Conservation (phyloP, 1,140 invertebrate species). For the Brachystomella parvula region DNA sequence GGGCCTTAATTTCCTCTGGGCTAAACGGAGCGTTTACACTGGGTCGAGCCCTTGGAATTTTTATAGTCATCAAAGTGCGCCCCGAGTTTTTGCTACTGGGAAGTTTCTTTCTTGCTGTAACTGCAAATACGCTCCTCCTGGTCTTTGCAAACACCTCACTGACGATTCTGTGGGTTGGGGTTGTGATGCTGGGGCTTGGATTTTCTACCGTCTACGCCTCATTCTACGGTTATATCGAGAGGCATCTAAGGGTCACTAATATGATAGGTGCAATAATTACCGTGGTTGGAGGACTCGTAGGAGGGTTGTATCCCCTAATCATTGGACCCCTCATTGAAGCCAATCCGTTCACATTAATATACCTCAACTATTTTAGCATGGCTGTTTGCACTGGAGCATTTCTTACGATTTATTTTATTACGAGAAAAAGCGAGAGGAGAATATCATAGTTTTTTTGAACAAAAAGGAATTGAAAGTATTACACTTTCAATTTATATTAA, state of each 20-base stretch:
- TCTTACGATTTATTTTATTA: not conserved
- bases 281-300: not conserved
- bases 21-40: not conserved
- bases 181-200: conserved; percentile 14
- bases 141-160: not conserved
- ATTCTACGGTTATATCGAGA: conserved; percentile 18
- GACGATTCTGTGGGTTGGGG: not conserved
- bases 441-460: no score
- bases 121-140: not conserved
- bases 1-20: not conserved
- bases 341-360: conserved; percentile 5
- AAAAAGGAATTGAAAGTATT: no score
- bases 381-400: not conserved
- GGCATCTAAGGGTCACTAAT: conserved; percentile 10
- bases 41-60: conserved; percentile 8
- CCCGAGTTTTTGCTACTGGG: conserved; percentile 10
- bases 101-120: conserved; percentile 1
- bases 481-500: no score
- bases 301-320: conserved; percentile 11
- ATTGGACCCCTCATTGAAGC: conserved; percentile 1
- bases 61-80: conserved; percentile 5
- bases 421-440: not conserved
- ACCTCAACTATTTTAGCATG: not conserved
- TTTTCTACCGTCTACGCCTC: conserved; percentile 5
- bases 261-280: not conserved